Evolutionary conservation across 2,797 vertebrate species (phyloP).

Genomic region (Pogonophryne albipinna): DNA sequence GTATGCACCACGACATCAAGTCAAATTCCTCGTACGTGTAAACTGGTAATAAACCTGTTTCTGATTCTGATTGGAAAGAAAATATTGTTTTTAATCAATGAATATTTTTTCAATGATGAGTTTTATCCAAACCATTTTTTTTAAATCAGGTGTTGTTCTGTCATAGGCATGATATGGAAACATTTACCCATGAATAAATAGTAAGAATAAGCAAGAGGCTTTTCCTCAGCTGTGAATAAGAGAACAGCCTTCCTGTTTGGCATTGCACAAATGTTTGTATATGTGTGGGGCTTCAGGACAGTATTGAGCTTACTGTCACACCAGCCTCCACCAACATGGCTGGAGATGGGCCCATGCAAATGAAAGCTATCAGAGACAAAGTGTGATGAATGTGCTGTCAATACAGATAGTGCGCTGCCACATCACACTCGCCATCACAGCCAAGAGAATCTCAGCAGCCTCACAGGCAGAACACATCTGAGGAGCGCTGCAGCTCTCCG

Average conservation of each 20-base stretch:
- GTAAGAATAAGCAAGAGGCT: conserved; percentile 26
- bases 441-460: conserved; percentile 53
- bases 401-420: conserved; percentile 66
- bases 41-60: too few species aligned
- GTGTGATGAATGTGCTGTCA: conserved; percentile 82
- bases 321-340: conserved; percentile 60
- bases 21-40: too few species aligned
- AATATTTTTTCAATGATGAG: neutral
- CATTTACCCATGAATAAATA: conserved; percentile 40
- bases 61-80: neutral
- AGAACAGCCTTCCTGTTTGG: conserved; percentile 38
- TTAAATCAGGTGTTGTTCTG: conserved; percentile 23
- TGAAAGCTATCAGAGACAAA: conserved; percentile 75
- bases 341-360: conserved; percentile 75
- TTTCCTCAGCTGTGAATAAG: conserved; percentile 21
- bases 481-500: conserved; percentile 36
- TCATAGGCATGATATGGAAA: conserved; percentile 33
- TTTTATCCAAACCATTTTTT: neutral
- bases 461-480: conserved; percentile 44
- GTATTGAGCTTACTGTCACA: conserved; percentile 64
- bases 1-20: too few species aligned
- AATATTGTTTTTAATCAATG: neutral
- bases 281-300: conserved; percentile 59
- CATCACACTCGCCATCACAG: conserved; percentile 62
- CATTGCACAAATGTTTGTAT: conserved; percentile 56